Evolutionary conservation across 2,797 vertebrate genomes (phyloP), one percentile per base, ranked within the genome.

Genomic region (Anguilla obscura): DNA sequence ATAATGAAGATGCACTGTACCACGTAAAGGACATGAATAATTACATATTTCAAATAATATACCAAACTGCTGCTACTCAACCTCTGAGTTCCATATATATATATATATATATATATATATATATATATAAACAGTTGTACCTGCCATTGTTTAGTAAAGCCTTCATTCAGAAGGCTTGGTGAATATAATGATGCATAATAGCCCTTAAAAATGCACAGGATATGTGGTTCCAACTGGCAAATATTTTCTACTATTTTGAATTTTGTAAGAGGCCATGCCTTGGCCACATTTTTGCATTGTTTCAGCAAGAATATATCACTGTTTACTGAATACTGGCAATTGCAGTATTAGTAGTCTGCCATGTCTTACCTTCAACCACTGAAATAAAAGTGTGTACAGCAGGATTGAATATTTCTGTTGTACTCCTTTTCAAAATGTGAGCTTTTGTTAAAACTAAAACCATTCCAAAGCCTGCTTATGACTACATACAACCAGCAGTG

Each of bases 21-120:
- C 63, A 69, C 8, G 21, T 69, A 27, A 69, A n/a, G n/a, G 63
- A 27, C 63, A 5, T n/a, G 24, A n/a, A 69, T 69, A 69, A 69
- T 69, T 69, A 27, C 63, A 69, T 69, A 69, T 69, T 69, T n/a
- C n/a, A 69, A 27, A 69, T 69, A n/a, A 69, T 69, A 69, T 27
- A 27, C 27, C 63, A n/a, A 69, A 69, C 8, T 69, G 9, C 63
- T 69, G n/a, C n/a, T 6, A 69, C n/a, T n/a, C 63, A 10, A n/a
- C 5, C n/a, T 27, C n/a, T n/a, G 3, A 1, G 63, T 69, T 69
- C 63, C 24, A 69, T 69, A 27, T 7, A 27, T 45, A 45, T 45
- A 27, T 7, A 27, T 40, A 40, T 40, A 40, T 40, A 40, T 40
- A 36, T 36, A 36, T 36, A 40, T 40, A 40, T 45, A 45, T 45